phyloP scores from a whole-genome alignment of 1,140 invertebrate species.

The Calephelis virginiensis region DNA sequence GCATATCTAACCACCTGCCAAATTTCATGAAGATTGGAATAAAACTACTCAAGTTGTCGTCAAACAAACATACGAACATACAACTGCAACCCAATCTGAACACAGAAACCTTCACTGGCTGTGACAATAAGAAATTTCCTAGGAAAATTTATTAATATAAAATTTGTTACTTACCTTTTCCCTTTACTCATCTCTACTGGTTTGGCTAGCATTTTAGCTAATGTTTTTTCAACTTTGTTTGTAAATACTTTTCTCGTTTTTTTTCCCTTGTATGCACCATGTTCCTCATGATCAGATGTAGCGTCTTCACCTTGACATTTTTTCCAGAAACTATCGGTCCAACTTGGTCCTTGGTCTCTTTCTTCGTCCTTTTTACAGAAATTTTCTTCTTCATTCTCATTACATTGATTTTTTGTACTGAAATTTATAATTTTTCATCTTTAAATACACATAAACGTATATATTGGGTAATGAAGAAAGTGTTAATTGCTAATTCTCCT shows the following conservation, averaged over 20 bases:
- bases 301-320: constrained; percentile 10
- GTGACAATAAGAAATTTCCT: too few relatives aligned
- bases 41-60: too few relatives aligned
- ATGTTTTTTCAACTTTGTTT: constrained; percentile 30
- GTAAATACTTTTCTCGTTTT: constrained; percentile 1
- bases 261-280: background rate
- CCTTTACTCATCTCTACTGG: constrained; percentile 42
- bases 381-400: background rate
- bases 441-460: too few relatives aligned
- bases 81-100: too few relatives aligned
- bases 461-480: too few relatives aligned
- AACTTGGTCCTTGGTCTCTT: constrained; percentile 3
- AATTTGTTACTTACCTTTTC: constrained; percentile 34
- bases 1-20: too few relatives aligned
- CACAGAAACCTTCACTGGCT: too few relatives aligned
- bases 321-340: constrained; percentile 18
- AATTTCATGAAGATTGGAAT: too few relatives aligned
- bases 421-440: background rate
- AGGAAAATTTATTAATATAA: too few relatives aligned
- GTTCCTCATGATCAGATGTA: constrained; percentile 11
- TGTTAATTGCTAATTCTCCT: too few relatives aligned
- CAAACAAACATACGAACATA: too few relatives aligned
- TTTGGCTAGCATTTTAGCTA: constrained; percentile 33
- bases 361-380: background rate
- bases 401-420: background rate